phyloP scores from a whole-genome alignment of 2,113 vertebrate genomes.

The Mobula hypostoma region DNA sequence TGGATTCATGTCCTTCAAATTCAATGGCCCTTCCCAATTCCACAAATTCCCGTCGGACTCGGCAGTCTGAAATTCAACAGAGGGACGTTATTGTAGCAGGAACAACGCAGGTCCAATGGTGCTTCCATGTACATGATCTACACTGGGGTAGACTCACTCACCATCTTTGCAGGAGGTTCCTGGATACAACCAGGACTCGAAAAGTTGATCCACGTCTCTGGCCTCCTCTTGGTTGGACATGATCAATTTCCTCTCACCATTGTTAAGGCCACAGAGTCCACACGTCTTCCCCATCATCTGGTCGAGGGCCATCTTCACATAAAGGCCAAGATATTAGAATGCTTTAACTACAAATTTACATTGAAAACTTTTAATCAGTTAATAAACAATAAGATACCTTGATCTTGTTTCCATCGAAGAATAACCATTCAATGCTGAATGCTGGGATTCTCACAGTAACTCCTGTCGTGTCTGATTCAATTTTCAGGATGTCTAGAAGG shows the following conservation, averaged over 20 bases:
- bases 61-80: conserved; percentile 53
- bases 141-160: conserved; percentile 38
- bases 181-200: conserved; percentile 65
- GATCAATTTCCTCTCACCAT: conserved; percentile 56
- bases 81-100: background rate
- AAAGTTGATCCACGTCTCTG: conserved; percentile 57
- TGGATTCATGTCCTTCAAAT: conserved; percentile 48
- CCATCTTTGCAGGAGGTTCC: conserved; percentile 56
- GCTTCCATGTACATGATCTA: background rate
- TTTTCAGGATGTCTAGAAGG: background rate
- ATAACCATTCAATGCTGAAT: background rate
- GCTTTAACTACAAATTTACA: conserved; percentile 38
- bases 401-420: background rate
- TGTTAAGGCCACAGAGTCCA: conserved; percentile 67
- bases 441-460: background rate
- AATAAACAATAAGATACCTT: background rate
- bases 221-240: conserved; percentile 55
- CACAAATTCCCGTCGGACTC: conserved; percentile 53
- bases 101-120: background rate
- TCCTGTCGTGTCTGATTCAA: background rate
- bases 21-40: conserved; percentile 51
- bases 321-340: conserved; percentile 34
- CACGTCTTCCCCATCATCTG: conserved; percentile 70
- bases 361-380: too few species aligned
- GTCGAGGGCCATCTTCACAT: conserved; percentile 59